Percentiles rank a stretch among this genome's conserved stretches.
Evolutionary conservation across 2,888 invertebrate species (phyloP).

Genomic region (Crioceris asparagi): DNA sequence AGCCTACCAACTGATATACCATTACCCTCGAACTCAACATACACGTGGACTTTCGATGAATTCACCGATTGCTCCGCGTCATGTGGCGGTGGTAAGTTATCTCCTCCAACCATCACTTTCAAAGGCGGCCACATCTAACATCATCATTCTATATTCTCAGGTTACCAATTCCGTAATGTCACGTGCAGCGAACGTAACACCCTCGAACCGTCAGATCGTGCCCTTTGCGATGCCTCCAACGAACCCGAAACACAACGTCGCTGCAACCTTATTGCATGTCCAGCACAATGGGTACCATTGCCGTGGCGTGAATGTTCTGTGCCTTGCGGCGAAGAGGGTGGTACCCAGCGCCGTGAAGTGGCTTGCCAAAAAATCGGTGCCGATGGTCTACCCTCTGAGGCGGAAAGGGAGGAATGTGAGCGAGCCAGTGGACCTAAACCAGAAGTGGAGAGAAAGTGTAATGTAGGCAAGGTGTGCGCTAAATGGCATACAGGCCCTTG

Average conservation of each 20-base stretch:
- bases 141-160: no score
- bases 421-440: conserved; percentile 61
- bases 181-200: conserved; percentile 68
- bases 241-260: conserved; percentile 60
- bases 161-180: conserved; percentile 65
- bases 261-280: conserved; percentile 69
- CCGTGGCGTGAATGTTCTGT: conserved; percentile 75
- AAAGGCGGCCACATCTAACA: no score
- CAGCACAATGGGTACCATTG: conserved; percentile 67
- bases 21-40: conserved; percentile 56
- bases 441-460: conserved; percentile 58
- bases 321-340: conserved; percentile 67
- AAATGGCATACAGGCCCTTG: conserved; percentile 82
- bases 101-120: background rate
- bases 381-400: conserved; percentile 58
- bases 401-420: conserved; percentile 62
- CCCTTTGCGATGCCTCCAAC: conserved; percentile 65
- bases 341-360: conserved; percentile 57
- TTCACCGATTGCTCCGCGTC: conserved; percentile 74
- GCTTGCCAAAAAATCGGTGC: conserved; percentile 71
- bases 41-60: conserved; percentile 71
- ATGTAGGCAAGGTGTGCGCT: conserved; percentile 68
- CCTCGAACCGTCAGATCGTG: conserved; percentile 58
- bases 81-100: conserved; percentile 74
- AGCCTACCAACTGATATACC: conserved; percentile 68